These are phyloP conservation scores for Metellina segmentata DNA, from an alignment of 2,888 invertebrate species.

Conservation along the genomic window DNA sequence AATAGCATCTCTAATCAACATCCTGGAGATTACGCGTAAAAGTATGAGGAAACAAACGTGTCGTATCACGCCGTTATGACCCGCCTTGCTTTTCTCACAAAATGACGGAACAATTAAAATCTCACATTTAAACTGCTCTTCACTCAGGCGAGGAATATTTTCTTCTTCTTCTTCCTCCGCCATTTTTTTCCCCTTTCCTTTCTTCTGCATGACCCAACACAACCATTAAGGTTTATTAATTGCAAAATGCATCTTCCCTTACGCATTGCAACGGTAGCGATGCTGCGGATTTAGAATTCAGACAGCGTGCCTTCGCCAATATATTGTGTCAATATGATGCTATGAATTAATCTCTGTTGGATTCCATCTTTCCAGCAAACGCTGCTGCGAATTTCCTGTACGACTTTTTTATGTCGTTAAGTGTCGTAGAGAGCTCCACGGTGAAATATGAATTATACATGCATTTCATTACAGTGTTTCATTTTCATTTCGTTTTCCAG, in stretches of 20 bases:
- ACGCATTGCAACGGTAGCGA: not conserved
- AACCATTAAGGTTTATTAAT: not conserved
- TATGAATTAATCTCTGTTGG: not conserved
- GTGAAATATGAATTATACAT: slow-evolving; percentile 1
- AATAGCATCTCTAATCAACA: not conserved
- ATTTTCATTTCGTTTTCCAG: too few species aligned
- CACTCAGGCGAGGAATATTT: not conserved
- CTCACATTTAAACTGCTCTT: not conserved
- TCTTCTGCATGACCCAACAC: not conserved
- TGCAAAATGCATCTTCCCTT: not conserved
- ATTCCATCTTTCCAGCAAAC: not conserved
- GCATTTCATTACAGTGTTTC: not conserved
- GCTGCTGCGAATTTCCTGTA: not conserved
- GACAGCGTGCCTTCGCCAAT: not conserved
- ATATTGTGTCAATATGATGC: not conserved
- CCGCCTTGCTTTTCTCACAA: not conserved
- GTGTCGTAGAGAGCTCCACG: not conserved
- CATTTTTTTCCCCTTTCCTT: not conserved
- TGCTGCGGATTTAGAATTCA: too few species aligned
- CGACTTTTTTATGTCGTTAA: not conserved
- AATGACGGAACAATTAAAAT: not conserved
- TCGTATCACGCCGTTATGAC: not conserved
- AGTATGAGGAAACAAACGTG: not conserved
- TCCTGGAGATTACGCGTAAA: not conserved
- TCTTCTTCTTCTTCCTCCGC: not conserved